Evolutionary conservation across 1,140 invertebrate genomes (phyloP), one percentile per base, ranked within the genome.

Genomic region (Acromyrmex heyeri): DNA sequence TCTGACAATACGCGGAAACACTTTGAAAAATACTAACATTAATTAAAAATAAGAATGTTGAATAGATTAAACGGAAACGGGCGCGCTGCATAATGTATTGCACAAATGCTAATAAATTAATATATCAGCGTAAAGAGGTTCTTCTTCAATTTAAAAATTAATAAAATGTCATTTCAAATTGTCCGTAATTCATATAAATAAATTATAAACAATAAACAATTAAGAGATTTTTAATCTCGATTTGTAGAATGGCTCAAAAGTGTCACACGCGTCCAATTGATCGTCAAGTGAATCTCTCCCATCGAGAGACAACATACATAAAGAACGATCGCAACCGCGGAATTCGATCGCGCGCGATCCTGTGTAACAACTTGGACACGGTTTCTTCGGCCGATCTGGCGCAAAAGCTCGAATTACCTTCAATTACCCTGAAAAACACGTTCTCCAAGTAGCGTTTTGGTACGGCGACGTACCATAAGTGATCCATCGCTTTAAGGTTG

Each of bases 401-500:
- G 38, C 79, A 73, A 82, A 70, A 73, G 55, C 69, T 75, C 69
- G 79, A 75, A 83, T 83, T 83, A 61, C 79, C 69, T 61, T 73
- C 79, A 83, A 83, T 83, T 83, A 62, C 79, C 69, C 79, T 61
- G 79, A 83, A 83, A 83, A 82, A 87, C 79, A 75, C 78, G 88
- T 88, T 89, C 88, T 27, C 65, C 88, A 59, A 88, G 77, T 83
- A 89, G 64, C 88, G 21, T 86, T 83, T 89, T 75, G 85, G 88
- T 85, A 89, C 24, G 82, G 21, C 62, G 76, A 67, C 72, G 70
- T 34, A 76, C 14, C 76, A 86, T 79, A 79, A 94, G 91, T 94
- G 95, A 95, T 95, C 94, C 94, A 95, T 95, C 94, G 94, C 93
- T 95, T 95, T 94, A 95, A 95, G 93, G 88, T 93, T 93, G 93